Percentiles rank a stretch among this genome's conserved stretches.
These are phyloP conservation scores for Phoebastria nigripes DNA, from an alignment of 2,797 vertebrate genomes.

Conservation along the genomic window DNA sequence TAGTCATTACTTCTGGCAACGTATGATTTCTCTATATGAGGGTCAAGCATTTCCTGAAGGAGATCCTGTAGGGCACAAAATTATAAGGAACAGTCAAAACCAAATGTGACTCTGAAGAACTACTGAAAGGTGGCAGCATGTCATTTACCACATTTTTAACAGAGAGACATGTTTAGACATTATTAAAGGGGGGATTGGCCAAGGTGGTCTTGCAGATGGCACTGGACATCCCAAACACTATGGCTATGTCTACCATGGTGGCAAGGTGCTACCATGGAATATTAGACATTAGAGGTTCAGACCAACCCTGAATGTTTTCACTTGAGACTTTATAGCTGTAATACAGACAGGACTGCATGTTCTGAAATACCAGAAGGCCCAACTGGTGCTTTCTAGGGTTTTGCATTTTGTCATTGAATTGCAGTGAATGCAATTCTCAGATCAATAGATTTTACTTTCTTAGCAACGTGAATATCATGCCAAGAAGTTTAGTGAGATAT, in stretches of 20 bases:
- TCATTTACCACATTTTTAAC: not conserved
- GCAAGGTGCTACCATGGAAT: not conserved
- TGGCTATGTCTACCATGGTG: not conserved
- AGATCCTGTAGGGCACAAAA: not conserved
- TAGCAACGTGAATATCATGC: not conserved
- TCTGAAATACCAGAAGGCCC: not conserved
- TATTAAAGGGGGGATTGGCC: not conserved
- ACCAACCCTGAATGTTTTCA: not conserved
- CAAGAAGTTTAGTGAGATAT: not conserved
- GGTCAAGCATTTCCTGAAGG: not conserved
- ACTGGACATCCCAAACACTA: not conserved
- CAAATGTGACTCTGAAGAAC: not conserved
- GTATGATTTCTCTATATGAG: not conserved
- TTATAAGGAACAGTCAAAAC: not conserved
- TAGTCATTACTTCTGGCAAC: not conserved
- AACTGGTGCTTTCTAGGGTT: not conserved
- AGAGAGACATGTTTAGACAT: not conserved
- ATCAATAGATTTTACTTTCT: not conserved
- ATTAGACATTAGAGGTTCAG: not conserved
- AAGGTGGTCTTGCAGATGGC: not conserved
- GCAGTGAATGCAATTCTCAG: not conserved
- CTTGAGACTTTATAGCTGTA: not conserved
- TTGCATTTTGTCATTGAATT: not conserved
- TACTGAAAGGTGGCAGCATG: not conserved
- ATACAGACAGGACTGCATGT: not conserved